Conservation (phyloP, 2,888 invertebrate genomes). For the Cordilura impudica region DNA sequence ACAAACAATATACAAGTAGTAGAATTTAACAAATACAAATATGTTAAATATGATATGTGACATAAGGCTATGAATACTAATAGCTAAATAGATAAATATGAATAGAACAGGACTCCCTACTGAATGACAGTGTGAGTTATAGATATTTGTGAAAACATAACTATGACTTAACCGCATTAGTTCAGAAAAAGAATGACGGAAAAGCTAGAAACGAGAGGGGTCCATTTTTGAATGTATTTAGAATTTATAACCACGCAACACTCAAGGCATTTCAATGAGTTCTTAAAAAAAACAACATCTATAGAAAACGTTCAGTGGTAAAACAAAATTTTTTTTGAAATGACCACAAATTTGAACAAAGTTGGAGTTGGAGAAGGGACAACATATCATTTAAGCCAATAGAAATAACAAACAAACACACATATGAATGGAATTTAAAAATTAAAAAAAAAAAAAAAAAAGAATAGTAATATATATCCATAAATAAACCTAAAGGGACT, state of each 20-base stretch:
- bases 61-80: conserved; percentile 75
- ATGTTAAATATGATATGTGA: conserved; percentile 67
- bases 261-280: conserved; percentile 50
- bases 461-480: not conserved
- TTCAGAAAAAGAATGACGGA: conserved; percentile 31
- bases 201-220: conserved; percentile 7
- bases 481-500: conserved; percentile 4
- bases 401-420: conserved; percentile 22
- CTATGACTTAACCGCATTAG: conserved; percentile 54
- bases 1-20: not conserved
- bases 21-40: conserved; percentile 53
- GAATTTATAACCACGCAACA: conserved; percentile 55
- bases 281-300: conserved; percentile 10
- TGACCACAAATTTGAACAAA: not conserved
- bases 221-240: conserved; percentile 59
- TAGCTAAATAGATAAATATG: conserved; percentile 43
- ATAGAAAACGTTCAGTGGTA: conserved; percentile 40
- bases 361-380: not conserved
- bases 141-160: conserved; percentile 34
- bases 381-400: conserved; percentile 41
- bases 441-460: conserved; percentile 4
- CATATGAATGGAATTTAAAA: conserved; percentile 25
- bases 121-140: conserved; percentile 20
- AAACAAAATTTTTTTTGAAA: conserved; percentile 3
- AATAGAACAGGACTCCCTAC: conserved; percentile 1